Evolutionary conservation across 1,140 invertebrate genomes (phyloP), one percentile per base, ranked within the genome.

Genomic region (Psilanteris sp.): DNA sequence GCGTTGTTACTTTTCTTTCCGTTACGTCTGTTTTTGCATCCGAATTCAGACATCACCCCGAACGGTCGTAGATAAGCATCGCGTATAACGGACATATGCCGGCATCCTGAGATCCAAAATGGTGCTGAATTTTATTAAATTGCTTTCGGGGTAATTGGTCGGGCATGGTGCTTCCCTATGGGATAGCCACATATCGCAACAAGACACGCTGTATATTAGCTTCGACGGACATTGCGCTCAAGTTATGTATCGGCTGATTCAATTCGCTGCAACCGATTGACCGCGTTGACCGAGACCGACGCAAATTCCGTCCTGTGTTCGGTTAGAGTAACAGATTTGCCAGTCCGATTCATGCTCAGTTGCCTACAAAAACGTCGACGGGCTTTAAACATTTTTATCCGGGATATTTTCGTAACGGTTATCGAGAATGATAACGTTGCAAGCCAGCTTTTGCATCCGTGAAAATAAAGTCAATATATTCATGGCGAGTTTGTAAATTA

Each of bases 351-450:
- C 22, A 7, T 8, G 14, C 9, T 27, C 9, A 7, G 36, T 9
- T 15, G 46, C 37, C 31, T 31, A 10, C 4, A 43, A 34, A 59
- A 59, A 24, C n/a, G 39, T 8, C 54, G 13, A n/a, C n/a, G n/a
- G n/a, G n/a, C n/a, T n/a, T n/a, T n/a, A n/a, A n/a, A n/a, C 41
- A 48, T 48, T 61, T 61, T 48, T 37, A 48, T 27, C 54, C 44
- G 27, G 20, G 41, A 46, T 61, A 61, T 43, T 62, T 62, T 2
- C 13, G 18, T 1, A 36, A 50, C 50, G 50, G 50, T 62, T 62
- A 62, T 41, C 26, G 59, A 34, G 13, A 36, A 27, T 37, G 55
- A n/a, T n/a, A n/a, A n/a, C n/a, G n/a, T n/a, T n/a, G n/a, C n/a
- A n/a, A n/a, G n/a, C n/a, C n/a, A n/a, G n/a, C n/a, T n/a, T n/a